Conservation (phyloP, 2,113 vertebrate species). For the Puma concolor region DNA sequence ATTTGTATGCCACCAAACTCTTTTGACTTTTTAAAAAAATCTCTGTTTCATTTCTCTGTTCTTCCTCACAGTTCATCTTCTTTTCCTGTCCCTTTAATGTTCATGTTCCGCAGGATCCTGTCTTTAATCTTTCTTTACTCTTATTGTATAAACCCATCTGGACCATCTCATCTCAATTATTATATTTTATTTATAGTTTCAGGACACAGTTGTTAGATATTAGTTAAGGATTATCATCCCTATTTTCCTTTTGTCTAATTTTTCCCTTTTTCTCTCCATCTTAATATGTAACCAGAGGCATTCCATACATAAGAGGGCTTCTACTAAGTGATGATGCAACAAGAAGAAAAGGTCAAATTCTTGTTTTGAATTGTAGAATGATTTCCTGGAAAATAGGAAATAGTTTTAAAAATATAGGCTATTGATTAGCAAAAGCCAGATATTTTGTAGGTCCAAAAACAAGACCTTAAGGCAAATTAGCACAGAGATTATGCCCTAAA, state of each 20-base stretch:
- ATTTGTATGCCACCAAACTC: neutral
- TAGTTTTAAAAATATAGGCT: neutral
- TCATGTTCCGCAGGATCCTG: neutral
- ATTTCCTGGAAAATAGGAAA: neutral
- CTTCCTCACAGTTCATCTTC: neutral
- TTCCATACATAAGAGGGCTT: neutral
- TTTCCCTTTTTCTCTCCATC: neutral
- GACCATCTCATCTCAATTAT: neutral
- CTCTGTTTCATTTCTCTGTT: neutral
- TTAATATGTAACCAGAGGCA: neutral
- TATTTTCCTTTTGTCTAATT: neutral
- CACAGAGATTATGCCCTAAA: neutral
- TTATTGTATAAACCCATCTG: neutral
- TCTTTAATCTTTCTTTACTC: constrained; percentile 25
- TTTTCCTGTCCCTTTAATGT: neutral
- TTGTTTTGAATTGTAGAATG: constrained; percentile 33
- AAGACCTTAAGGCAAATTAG: neutral
- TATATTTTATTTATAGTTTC: neutral
- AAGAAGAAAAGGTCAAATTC: neutral
- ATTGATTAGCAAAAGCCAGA: neutral
- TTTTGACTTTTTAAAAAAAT: neutral
- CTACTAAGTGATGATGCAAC: neutral
- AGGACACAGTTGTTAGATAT: neutral
- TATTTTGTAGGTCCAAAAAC: neutral
- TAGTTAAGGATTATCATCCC: neutral